Base-by-base conservation (phyloP, 2,888 invertebrate genomes). In the Pandemis heparana region DNA sequence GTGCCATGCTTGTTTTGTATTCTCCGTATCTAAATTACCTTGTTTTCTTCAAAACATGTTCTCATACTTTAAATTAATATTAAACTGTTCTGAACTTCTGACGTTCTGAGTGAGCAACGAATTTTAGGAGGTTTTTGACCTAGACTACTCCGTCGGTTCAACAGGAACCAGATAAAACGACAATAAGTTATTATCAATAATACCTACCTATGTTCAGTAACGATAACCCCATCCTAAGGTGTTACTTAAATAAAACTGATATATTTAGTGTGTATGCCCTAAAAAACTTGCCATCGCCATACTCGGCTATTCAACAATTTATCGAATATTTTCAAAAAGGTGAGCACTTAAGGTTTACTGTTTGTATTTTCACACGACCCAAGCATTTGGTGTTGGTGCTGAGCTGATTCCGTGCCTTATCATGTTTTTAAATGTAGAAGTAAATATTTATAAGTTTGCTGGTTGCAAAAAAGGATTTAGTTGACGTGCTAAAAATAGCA, bases 101-200 rank as follows among this genome's bases (percentile, higher is more conserved):
- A 63, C n/a, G 18, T 67, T 67, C 51, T 43, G 7, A 63, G 32
- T 16, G 68, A 73, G 41, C 53, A 78, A 77, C 75, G 71, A 81
- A 84, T 88, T 87, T 89, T 85, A 90, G 83, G 89, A 90, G 91
- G 81, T 88, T 89, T 88, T 90, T 90, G 90, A 90, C 89, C 89
- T 83, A 84, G 80, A 80, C 80, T 82, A 80, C 75, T 81, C 77
- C 79, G 81, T 83, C 84, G 75, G 78, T 80, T 76, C 78, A 81
- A 79, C 77, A 81, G 77, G 83, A 80, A 81, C 77, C 77, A 81
- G 87, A 91, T 89, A 89, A 89, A 83, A 85, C 81, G 78, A 78
- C 79, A 78, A 84, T 85, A 82, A 85, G 87, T 82, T 75, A 74
- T 74, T 84, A 87, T 84, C 80, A 80, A 80, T 77, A 80, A 80